Conservation (phyloP, 2,888 invertebrate genomes). For the Eumerus sabulonum region DNA sequence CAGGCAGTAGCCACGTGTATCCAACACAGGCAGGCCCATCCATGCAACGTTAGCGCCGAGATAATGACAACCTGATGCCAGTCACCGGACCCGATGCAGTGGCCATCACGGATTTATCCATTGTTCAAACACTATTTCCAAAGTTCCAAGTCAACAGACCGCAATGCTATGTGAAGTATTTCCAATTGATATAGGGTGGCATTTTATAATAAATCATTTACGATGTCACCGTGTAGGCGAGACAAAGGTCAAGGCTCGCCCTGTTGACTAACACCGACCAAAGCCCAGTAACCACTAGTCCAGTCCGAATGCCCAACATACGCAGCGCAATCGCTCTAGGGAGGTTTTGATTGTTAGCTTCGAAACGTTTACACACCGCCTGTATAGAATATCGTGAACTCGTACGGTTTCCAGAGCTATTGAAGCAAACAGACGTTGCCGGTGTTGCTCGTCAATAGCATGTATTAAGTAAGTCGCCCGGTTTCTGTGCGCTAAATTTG, state of each 20-base stretch:
- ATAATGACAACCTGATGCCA: too few relatives aligned
- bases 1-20: too few relatives aligned
- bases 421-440: constrained; percentile 54
- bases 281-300: constrained; percentile 18
- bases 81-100: too few relatives aligned
- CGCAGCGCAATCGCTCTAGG: background rate
- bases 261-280: constrained; percentile 4
- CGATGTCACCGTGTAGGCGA: background rate
- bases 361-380: too few relatives aligned
- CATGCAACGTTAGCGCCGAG: too few relatives aligned
- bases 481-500: constrained; percentile 39
- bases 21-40: too few relatives aligned
- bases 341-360: too few relatives aligned
- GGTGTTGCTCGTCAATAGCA: background rate
- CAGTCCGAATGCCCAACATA: background rate
- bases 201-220: background rate
- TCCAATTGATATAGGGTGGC: too few relatives aligned
- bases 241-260: constrained; percentile 46
- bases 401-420: constrained; percentile 58
- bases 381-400: background rate
- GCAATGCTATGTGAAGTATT: background rate
- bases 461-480: constrained; percentile 22
- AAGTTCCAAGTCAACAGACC: constrained; percentile 12
- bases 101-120: background rate
- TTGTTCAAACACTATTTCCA: background rate